Conservation (phyloP, 2,797 vertebrate genomes). For the Coranthus polyacanthus region DNA sequence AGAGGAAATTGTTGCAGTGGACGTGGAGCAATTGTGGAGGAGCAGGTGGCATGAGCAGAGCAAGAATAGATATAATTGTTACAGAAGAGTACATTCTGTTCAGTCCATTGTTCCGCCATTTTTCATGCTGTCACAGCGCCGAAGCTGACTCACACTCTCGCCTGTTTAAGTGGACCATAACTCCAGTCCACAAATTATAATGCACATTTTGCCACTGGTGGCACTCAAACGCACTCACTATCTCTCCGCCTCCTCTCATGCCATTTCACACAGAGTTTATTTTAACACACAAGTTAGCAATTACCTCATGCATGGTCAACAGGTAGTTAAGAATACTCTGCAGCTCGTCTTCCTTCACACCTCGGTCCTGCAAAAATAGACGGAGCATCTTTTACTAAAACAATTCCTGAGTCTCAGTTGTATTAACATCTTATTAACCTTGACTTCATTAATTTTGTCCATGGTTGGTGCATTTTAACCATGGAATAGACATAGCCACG, state of each 20-base stretch:
- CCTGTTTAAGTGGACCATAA: conserved; percentile 71
- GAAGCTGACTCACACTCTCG: conserved; percentile 72
- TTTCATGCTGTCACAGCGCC: conserved; percentile 65
- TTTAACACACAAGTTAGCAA: conserved; percentile 17
- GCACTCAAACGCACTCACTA: conserved; percentile 26
- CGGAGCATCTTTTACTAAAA: not conserved
- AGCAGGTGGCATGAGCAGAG: conserved; percentile 58
- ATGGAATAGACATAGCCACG: not conserved
- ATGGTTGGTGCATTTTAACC: conserved; percentile 17
- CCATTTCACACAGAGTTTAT: conserved; percentile 6
- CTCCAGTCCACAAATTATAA: conserved; percentile 66
- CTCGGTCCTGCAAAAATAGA: conserved; percentile 89
- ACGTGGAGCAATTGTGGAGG: conserved; percentile 17
- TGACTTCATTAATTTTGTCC: conserved; percentile 35
- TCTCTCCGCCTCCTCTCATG: conserved; percentile 12
- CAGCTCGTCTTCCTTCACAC: conserved; percentile 99
- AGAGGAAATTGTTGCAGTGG: conserved; percentile 38
- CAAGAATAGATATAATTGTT: conserved; percentile 72
- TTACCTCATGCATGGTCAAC: conserved; percentile 98
- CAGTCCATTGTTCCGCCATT: conserved; percentile 69
- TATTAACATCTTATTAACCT: conserved; percentile 37
- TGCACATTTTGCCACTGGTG: conserved; percentile 61
- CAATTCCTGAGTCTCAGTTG: not conserved
- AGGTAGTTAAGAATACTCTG: conserved; percentile 99
- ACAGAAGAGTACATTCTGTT: conserved; percentile 76